These are phyloP conservation scores for Deilephila elpenor DNA, from an alignment of 2,888 invertebrate genomes.

Conservation along the genomic window DNA sequence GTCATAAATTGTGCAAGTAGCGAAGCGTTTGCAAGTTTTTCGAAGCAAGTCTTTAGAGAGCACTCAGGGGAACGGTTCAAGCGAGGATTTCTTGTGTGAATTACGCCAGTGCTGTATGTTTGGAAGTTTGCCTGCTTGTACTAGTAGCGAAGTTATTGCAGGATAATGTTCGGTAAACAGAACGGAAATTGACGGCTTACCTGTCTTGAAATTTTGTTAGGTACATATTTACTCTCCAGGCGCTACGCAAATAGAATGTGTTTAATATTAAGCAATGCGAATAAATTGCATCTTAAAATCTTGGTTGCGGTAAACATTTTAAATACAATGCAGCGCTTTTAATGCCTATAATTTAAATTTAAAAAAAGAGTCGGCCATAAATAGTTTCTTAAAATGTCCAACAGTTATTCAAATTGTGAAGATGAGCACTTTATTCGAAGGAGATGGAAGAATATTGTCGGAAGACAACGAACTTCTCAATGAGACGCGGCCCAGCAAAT, in stretches of 20 bases:
- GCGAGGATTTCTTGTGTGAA: conserved; percentile 68
- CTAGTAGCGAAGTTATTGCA: conserved; percentile 55
- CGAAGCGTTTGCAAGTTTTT: conserved; percentile 65
- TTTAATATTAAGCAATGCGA: background rate
- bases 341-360: background rate
- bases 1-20: conserved; percentile 71
- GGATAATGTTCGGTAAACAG: conserved; percentile 38
- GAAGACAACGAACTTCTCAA: conserved; percentile 62
- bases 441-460: conserved; percentile 49
- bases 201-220: background rate
- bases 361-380: background rate
- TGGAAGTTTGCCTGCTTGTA: conserved; percentile 53
- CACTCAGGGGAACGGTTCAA: conserved; percentile 63
- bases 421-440: conserved; percentile 6
- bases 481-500: conserved; percentile 62
- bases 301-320: no score
- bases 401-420: background rate
- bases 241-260: no score
- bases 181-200: background rate
- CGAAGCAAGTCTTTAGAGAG: conserved; percentile 65
- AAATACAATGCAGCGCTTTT: no score
- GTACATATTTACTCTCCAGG: background rate
- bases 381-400: background rate
- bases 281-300: no score
- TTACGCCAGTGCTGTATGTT: conserved; percentile 55